A percentile compares a stretch with the other conserved stretches of the same genome.
phyloP scores from a whole-genome alignment of 2,797 vertebrate species.

The Iguana delicatissima region DNA sequence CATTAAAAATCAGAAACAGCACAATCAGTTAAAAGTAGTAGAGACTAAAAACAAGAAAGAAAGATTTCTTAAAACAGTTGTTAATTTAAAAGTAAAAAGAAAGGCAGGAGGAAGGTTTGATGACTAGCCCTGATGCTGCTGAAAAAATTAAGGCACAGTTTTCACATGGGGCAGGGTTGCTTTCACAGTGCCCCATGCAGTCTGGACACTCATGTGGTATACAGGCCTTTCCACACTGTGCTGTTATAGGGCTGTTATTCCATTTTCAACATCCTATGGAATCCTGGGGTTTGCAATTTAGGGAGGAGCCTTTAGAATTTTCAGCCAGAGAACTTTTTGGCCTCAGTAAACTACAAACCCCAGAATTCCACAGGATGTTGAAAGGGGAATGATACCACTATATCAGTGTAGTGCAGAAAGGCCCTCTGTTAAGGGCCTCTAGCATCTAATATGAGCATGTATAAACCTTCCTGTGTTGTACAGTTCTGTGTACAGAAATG shows the following conservation, averaged over 20 bases:
- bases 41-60: too few species aligned
- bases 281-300: too few species aligned
- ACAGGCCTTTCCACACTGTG: neutral
- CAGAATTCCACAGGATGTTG: too few species aligned
- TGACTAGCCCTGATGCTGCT: neutral
- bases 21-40: too few species aligned
- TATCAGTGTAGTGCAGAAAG: too few species aligned
- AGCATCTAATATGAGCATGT: neutral
- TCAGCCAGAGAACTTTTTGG: too few species aligned
- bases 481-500: neutral
- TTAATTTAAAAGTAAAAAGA: neutral
- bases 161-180: neutral
- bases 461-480: neutral
- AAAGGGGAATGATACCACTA: too few species aligned
- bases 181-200: neutral
- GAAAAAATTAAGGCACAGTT: neutral
- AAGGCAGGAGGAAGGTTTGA: neutral
- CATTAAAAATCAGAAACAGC: too few species aligned
- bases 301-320: too few species aligned
- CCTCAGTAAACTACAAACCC: too few species aligned
- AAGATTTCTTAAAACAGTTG: neutral
- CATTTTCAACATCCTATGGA: too few species aligned
- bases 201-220: neutral
- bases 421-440: neutral
- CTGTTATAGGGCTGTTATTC: too few species aligned